phyloP scores from a whole-genome alignment of 1,140 invertebrate species.

The Drosophila oshimai region DNA sequence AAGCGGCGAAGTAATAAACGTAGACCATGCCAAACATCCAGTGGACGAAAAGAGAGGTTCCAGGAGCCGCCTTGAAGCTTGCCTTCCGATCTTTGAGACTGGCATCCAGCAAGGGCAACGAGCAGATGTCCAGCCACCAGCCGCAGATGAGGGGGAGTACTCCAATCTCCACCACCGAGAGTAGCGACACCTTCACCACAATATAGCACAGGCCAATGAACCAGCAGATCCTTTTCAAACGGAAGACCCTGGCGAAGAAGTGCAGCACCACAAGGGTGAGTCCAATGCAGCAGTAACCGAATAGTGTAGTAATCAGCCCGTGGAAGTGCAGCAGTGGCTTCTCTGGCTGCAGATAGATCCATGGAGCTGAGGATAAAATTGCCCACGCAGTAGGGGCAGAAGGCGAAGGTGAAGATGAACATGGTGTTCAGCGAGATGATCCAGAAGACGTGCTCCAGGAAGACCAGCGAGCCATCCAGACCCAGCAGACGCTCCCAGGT shows the following conservation, averaged over 20 bases:
- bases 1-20: slow-evolving; percentile 99
- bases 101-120: slow-evolving; percentile 96
- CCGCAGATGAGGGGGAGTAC: slow-evolving; percentile 98
- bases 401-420: slow-evolving; percentile 97
- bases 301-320: slow-evolving; percentile 94
- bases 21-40: slow-evolving; percentile 99
- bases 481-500: slow-evolving; percentile 99
- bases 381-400: slow-evolving; percentile 98
- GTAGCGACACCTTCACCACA: slow-evolving; percentile 96
- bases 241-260: slow-evolving; percentile 88
- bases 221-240: slow-evolving; percentile 91
- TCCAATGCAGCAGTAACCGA: slow-evolving; percentile 96
- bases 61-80: slow-evolving; percentile 94
- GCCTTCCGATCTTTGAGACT: slow-evolving; percentile 93
- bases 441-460: slow-evolving; percentile 99
- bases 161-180: slow-evolving; percentile 97
- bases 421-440: slow-evolving; percentile 98
- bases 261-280: slow-evolving; percentile 93
- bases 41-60: slow-evolving; percentile 98
- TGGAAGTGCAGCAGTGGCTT: slow-evolving; percentile 93
- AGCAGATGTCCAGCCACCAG: slow-evolving; percentile 99
- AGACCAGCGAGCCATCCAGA: slow-evolving; percentile 97
- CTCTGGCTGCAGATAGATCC: slow-evolving; percentile 89
- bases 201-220: slow-evolving; percentile 97
- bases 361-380: slow-evolving; percentile 90